Conservation (phyloP, 2,113 vertebrate species). For the Chaetorhynchus papuensis region DNA sequence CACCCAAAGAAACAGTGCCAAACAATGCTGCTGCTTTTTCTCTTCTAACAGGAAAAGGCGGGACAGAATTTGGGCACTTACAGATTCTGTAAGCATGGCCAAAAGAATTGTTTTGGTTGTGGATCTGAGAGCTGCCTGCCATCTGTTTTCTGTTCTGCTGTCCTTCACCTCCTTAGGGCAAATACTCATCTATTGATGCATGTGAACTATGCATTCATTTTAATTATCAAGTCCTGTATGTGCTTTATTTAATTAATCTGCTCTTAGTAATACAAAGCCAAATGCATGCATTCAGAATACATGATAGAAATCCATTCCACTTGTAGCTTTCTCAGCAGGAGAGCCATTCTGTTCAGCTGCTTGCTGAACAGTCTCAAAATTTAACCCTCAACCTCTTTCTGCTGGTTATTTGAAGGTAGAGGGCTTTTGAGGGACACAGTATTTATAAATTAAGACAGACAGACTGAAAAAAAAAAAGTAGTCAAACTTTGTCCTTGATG, state of each 20-base stretch:
- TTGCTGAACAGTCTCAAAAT: not conserved
- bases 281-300: not conserved
- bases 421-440: not conserved
- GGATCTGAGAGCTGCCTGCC: not conserved
- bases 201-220: not conserved
- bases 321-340: not conserved
- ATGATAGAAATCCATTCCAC: not conserved
- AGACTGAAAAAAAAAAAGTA: not conserved
- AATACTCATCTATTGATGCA: not conserved
- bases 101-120: not conserved
- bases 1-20: not conserved
- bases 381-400: not conserved
- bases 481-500: not conserved
- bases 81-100: not conserved
- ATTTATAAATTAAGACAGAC: not conserved
- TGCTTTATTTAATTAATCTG: not conserved
- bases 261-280: not conserved
- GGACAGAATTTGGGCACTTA: not conserved
- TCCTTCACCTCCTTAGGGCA: not conserved
- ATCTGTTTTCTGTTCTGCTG: not conserved
- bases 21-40: not conserved
- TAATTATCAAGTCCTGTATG: not conserved
- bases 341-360: not conserved
- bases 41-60: not conserved
- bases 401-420: not conserved